These are phyloP conservation scores for Procambarus virginalis DNA, from an alignment of 1,140 invertebrate species.

Conservation along the genomic window DNA sequence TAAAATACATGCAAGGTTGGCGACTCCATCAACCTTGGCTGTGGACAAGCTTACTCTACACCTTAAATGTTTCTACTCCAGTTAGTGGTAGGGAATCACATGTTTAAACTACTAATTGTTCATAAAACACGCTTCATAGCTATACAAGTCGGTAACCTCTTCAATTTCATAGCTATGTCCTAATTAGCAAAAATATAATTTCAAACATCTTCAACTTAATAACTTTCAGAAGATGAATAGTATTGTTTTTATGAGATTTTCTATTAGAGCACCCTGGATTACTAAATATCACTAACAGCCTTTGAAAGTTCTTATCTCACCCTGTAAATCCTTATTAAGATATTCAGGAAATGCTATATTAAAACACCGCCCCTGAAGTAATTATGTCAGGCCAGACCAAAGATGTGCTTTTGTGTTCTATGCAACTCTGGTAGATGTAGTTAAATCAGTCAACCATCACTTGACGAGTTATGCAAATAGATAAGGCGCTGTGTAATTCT, in stretches of 20 bases:
- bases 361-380: constrained; percentile 28
- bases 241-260: background rate
- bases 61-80: background rate
- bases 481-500: constrained; percentile 59
- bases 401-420: constrained; percentile 68
- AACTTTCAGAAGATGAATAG: background rate
- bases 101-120: background rate
- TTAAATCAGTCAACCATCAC: constrained; percentile 60
- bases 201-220: background rate
- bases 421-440: constrained; percentile 66
- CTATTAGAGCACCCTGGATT: constrained; percentile 11
- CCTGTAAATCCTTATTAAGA: constrained; percentile 11
- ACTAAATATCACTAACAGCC: constrained; percentile 24
- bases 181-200: background rate
- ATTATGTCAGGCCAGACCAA: constrained; percentile 62
- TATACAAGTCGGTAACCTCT: background rate
- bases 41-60: background rate
- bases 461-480: constrained; percentile 67
- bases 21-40: background rate
- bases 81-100: background rate
- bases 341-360: background rate
- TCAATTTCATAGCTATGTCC: background rate
- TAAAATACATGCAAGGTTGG: background rate
- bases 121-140: background rate
- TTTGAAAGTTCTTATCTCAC: constrained; percentile 7